Base-by-base conservation (phyloP, 2,888 invertebrate species). In the Drosophila melanocephala region DNA sequence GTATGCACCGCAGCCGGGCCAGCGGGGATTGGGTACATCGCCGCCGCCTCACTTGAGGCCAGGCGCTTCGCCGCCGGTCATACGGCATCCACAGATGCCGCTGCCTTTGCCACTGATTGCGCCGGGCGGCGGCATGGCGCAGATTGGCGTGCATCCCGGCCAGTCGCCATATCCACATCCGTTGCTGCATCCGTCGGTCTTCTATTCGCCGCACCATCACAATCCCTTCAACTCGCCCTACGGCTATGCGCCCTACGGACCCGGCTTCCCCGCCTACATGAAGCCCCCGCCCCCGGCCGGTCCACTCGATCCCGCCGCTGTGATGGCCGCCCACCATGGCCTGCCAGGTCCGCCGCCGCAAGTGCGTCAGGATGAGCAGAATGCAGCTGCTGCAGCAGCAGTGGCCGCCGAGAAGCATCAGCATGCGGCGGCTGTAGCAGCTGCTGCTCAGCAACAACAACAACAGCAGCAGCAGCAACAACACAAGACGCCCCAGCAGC, bases 121-220 rank as follows among this genome's bases (percentile, higher is more conserved):
- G 2, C 93, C 94, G 5, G 93, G 93, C 52, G 92, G 89, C 55
- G 93, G 93, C 65, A 93, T 94, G 67, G 92, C 93, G 7, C 93
- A 93, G 70, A 93, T 94, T 57, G 93, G 93, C 19, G 96, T 97
- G 94, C 97, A 96, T 92, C 96, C 97, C 9, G 95, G 96, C 3
- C 96, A 96, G 90, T 96, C 96, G 88, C 95, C 95, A 55, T 96
- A 96, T 75, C 96, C 95, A 3, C 95, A 95, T 86, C 95, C 95
- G 58, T 95, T 96, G 22, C 95, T 96, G 93, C 95, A 95, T 74
- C 95, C 95, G 0, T 95, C 95, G 55, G 94, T 96, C 92, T 96
- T 96, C 84, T 97, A 97, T 85, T 96, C 97, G 26, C 93, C 93
- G 69, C 96, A 96, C 91, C 97, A 96, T 92, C 96, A 96, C 93